Conservation (phyloP, 2,888 invertebrate species). For the Tuberolachnus salignus region DNA sequence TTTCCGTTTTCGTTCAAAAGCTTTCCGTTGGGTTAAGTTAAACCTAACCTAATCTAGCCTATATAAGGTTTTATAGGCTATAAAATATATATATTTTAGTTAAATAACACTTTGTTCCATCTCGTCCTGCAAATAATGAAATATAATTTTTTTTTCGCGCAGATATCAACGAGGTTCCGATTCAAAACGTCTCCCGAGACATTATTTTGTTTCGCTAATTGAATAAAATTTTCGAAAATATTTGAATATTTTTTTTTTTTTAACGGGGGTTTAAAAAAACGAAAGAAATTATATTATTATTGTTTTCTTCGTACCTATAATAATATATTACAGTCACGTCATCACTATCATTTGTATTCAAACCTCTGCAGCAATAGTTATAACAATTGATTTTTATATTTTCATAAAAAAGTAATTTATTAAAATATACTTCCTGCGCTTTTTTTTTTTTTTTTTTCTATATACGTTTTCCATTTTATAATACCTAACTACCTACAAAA, state of each 20-base stretch:
- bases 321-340: slow-evolving; percentile 55
- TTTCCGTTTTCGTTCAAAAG: neutral
- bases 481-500: slow-evolving; percentile 34
- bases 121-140: neutral
- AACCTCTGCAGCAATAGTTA: slow-evolving; percentile 51
- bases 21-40: no score
- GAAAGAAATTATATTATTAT: slow-evolving; percentile 47
- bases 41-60: no score
- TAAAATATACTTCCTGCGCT: slow-evolving; percentile 53
- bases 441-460: slow-evolving; percentile 20
- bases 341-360: slow-evolving; percentile 54
- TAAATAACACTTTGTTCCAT: neutral
- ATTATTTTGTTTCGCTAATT: slow-evolving; percentile 18
- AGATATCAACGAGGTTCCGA: neutral
- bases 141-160: neutral
- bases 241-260: slow-evolving; percentile 20
- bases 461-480: slow-evolving; percentile 41
- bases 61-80: no score
- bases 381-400: slow-evolving; percentile 56
- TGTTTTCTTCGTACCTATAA: slow-evolving; percentile 25
- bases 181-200: neutral
- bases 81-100: neutral
- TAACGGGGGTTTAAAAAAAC: slow-evolving; percentile 17
- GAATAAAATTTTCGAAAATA: slow-evolving; percentile 48
- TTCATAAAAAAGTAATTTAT: slow-evolving; percentile 56